Base-by-base conservation (phyloP, 2,113 vertebrate species). In the Hucho hucho region DNA sequence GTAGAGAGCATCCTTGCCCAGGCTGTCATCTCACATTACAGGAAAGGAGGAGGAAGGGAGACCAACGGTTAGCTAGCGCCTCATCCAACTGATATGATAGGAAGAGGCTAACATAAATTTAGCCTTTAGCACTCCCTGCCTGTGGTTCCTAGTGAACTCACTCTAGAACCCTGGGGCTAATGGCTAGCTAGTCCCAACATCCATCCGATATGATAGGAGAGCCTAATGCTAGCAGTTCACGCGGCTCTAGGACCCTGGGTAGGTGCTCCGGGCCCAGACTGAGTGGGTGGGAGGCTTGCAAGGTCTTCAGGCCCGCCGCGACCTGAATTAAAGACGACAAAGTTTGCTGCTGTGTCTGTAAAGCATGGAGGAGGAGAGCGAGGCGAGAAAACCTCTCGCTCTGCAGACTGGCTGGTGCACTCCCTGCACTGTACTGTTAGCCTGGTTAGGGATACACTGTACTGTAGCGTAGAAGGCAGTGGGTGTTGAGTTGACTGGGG, bases 301-400 rank as follows among this genome's bases (percentile, higher is more conserved):
- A 66, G 29, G 64, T 32, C 14, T 18, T 56, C 24, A 5, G 6
- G 12, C 47, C 24, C 14, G 24, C 69, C 47, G 14, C 24, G 25
- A 22, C 69, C 24, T 70, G 24, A 56, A 53, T 70, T 70, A 56
- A 70, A 70, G 24, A 70, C 56, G 69, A 28, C 69, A 70, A 70
- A 70, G 47, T 56, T 70, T 2, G 14, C 47, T 6, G 26, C 18
- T 46, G 3, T 26, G 22, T 28, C 47, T 53, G n/a, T 56, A 9
- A 47, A 43, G 22, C 29, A 14, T 28, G 29, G 64, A 66, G 25
- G 24, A 28, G 4, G 7, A 25, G 64, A 37, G 28, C 26, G 9
- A 20, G 29, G 26, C 6, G 3, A 29, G 64, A 14, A 3, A 18
- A 32, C 18, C 37, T 43, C 37, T 43, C 9, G 37, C 37, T 43